These are phyloP conservation scores for Coronaproctus castanopsis DNA, from an alignment of 2,888 invertebrate genomes.

Conservation along the genomic window DNA sequence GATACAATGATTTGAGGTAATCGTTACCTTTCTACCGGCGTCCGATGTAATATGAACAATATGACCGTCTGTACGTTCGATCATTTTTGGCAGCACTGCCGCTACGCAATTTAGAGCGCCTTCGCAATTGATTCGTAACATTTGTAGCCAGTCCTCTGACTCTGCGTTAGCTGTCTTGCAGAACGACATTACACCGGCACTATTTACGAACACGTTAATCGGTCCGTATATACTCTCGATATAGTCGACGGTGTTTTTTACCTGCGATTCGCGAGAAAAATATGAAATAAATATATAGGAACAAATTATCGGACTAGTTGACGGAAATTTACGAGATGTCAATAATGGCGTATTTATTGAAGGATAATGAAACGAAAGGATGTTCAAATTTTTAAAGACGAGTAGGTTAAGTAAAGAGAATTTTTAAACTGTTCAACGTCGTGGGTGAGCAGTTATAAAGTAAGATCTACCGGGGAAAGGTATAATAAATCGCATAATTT, in stretches of 20 bases:
- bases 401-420: no score
- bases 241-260: constrained; percentile 15
- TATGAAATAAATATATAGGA: neutral
- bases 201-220: constrained; percentile 32
- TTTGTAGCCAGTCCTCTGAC: constrained; percentile 33
- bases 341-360: neutral
- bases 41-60: constrained; percentile 29
- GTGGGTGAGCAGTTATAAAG: no score
- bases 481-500: no score
- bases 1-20: no score
- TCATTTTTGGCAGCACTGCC: constrained; percentile 29
- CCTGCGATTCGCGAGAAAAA: constrained; percentile 11
- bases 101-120: constrained; percentile 21
- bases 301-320: neutral
- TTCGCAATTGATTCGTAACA: constrained; percentile 24
- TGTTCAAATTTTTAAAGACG: no score
- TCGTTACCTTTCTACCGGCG: constrained; percentile 20
- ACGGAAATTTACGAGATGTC: neutral
- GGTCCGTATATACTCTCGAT: constrained; percentile 20
- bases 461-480: no score
- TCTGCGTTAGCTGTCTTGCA: constrained; percentile 25
- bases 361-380: neutral
- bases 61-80: constrained; percentile 26
- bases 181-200: constrained; percentile 31
- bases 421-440: no score